phyloP scores from a whole-genome alignment of 2,113 vertebrate species.

The Natator depressus region DNA sequence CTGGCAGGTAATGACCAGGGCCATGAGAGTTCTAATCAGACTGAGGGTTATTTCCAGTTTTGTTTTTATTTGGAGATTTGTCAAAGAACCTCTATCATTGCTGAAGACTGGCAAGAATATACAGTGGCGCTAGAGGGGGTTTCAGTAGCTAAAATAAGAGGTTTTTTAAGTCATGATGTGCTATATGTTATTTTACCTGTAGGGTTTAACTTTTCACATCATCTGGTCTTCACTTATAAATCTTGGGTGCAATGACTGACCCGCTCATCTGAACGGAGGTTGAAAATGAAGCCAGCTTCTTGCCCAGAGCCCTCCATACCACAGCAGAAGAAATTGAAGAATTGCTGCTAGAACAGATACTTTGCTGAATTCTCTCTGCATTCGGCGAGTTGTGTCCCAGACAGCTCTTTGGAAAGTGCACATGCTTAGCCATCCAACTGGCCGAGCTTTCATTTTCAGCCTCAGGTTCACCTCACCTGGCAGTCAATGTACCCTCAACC shows the following conservation, averaged over 20 bases:
- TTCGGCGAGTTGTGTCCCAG: neutral
- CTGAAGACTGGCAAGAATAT: neutral
- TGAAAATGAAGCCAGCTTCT: neutral
- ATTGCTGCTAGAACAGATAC: neutral
- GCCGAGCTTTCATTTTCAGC: neutral
- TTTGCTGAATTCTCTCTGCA: neutral
- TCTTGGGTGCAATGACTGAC: neutral
- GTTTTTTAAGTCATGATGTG: neutral
- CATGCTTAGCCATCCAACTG: rapidly evolving
- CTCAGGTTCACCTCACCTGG: neutral
- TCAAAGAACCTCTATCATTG: neutral
- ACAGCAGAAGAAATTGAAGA: neutral
- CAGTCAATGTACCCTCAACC: neutral
- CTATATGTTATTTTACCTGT: neutral
- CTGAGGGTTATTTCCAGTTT: neutral
- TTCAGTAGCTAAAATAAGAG: neutral
- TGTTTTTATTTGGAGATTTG: neutral
- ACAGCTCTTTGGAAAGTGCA: neutral
- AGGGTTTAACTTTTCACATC: neutral
- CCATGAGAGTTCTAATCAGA: neutral
- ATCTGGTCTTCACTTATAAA: neutral
- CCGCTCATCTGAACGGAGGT: neutral
- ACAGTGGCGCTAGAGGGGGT: neutral
- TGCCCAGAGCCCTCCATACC: rapidly evolving
- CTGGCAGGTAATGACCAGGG: neutral